Base-by-base conservation (phyloP, 1,140 invertebrate genomes). In the Drosophila repleta region DNA sequence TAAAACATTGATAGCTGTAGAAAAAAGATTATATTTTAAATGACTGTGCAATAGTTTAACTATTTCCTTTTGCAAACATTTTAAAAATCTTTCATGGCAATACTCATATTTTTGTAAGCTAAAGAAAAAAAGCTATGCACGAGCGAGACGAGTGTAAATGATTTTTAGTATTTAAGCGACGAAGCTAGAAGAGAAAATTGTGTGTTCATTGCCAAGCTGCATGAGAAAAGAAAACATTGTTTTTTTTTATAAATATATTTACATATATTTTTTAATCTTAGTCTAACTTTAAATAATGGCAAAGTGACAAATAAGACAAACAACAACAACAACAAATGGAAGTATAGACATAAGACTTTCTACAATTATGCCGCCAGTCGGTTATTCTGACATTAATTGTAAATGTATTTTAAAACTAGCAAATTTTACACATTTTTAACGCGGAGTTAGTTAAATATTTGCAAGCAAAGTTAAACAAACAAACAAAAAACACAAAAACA, bases 361-460 rank as follows among this genome's bases (percentile, higher is more conserved):
- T 80, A 74, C 53, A 67, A 65, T 32, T 49, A 66, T 67, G 62
- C 51, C 62, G 69, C 51, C 79, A 69, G 63, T 79, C 71, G 80
- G 74, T 77, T 67, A 87, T 78, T 85, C 76, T 76, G 49, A 62
- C 55, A 68, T 51, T 61, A 66, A 64, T 60, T 74, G 65, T 63
- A 64, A 52, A 32, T 68, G 53, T 78, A 70, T 74, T 80, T 87
- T 82, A 81, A 77, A 78, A 32, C 57, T 87, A 87, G 82, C 35
- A 76, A 87, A 87, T 87, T 88, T 82, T 88, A 87, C 83, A 87
- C 76, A 49, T 76, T 78, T 87, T 87, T 72, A 88, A 56, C 63
- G 71, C 80, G 76, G 76, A 88, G 78, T 82, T 87, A 88, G 82
- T 82, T 52, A 87, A 87, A 88, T 87, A 88, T 87, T 85, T 82